Base-by-base conservation (phyloP, 2,888 invertebrate genomes). In the Aphelenchoides bicaudatus region DNA sequence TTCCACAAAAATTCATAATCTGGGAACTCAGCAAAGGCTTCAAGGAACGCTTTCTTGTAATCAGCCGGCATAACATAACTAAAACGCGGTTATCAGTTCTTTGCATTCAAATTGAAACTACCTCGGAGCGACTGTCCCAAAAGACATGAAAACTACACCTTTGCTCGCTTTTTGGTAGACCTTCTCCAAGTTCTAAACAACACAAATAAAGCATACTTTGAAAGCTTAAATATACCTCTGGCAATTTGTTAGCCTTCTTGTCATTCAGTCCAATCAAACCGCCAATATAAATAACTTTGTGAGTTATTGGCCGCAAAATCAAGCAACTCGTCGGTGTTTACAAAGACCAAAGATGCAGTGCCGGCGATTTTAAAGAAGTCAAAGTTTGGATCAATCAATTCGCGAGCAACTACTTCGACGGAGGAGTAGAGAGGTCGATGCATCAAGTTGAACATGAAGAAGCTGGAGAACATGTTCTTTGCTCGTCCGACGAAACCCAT, bases 241-340 rank as follows among this genome's bases (percentile, higher is more conserved):
- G 39, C 19, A 29, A 21, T n/a, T 51, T 51, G 16, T 13, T n/a
- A 23, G n/a, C n/a, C n/a, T n/a, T n/a, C n/a, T 38, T 21, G 13
- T 23, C 56, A 53, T 62, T 61, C 39, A 53, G 50, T 38, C 61
- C 56, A 8, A 56, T 23, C 0, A 62, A 27, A 23, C 52, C 54
- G 5, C 59, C 56, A 19, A 59, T 47, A 23, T 39, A 59, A 34
- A 68, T 48, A 2, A 65, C 59, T 31, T 67, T 68, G 47, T 62
- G 60, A 21, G 65, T 59, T 5, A 62, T 66, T 28, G 65, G 68
- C 2, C 65, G 50, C n/a, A n/a, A n/a, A 43, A n/a, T 43, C 43
- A 19, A 43, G n/a, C 10, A 43, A 25, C 10, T 21, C 23, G 25
- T 43, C 43, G 6, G 43, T 25, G 23, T 43, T 43, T 6, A 43